Evolutionary conservation across 2,888 invertebrate genomes (phyloP).

Genomic region (Meiosimyza decipiens): DNA sequence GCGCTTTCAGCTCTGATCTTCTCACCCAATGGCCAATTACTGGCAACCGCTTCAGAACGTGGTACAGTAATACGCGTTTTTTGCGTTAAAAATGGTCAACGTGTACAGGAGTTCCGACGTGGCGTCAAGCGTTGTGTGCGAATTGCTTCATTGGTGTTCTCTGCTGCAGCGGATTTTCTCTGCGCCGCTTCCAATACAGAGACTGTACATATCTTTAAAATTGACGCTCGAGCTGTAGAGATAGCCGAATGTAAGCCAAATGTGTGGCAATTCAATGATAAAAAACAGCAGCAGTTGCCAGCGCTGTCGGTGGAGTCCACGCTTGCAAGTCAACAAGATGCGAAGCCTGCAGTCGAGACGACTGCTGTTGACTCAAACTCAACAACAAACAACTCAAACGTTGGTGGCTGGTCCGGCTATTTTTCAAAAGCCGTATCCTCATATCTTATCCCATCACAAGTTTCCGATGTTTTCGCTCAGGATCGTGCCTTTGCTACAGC

Average conservation of each 20-base stretch:
- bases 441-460: constrained; percentile 63
- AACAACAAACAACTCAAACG: constrained; percentile 19
- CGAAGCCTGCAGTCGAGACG: neutral
- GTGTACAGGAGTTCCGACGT: constrained; percentile 65
- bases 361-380: neutral
- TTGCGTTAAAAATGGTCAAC: constrained; percentile 65
- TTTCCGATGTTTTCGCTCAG: constrained; percentile 65
- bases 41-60: constrained; percentile 66
- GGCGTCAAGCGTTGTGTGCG: constrained; percentile 65
- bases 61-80: constrained; percentile 67
- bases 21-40: constrained; percentile 62
- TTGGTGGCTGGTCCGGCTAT: constrained; percentile 61
- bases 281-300: constrained; percentile 39
- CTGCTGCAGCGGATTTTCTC: constrained; percentile 60
- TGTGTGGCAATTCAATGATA: constrained; percentile 43
- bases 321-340: constrained; percentile 3
- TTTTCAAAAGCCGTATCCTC: constrained; percentile 64
- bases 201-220: constrained; percentile 66
- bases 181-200: constrained; percentile 67
- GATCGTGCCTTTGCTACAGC: constrained; percentile 67
- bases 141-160: constrained; percentile 65
- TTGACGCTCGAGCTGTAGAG: constrained; percentile 61
- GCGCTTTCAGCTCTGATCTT: constrained; percentile 63
- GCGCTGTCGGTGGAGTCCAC: constrained; percentile 26
- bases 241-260: constrained; percentile 56